Evolutionary conservation across 2,797 vertebrate species (phyloP), one percentile per base, ranked within the genome.

Genomic region (Parotocinclus haroldoi): DNA sequence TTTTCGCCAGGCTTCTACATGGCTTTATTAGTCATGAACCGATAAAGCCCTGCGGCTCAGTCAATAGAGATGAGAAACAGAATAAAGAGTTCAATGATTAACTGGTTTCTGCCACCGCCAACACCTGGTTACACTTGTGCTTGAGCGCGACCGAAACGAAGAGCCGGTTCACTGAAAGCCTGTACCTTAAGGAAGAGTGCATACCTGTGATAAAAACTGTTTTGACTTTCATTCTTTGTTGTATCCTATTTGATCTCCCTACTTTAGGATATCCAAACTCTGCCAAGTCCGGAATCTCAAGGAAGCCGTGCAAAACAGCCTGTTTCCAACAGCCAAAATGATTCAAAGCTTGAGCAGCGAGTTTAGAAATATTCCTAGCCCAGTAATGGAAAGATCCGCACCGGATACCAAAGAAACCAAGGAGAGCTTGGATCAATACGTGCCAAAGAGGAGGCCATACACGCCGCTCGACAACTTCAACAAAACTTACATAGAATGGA

Each of bases 311-410:
- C 76, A 72, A 0, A 67, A 75, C 16, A 76, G 84, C 78, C 81
- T 95, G 77, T 86, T 96, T 77, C 94, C 93, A 0, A 85, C 93
- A 9, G 83, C 87, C 0, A 79, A 88, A 74, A 93, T 93, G 93
- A 66, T 95, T 70, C 78, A 79, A 37, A 80, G 76, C 61, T 52
- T 95, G 80, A 90, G 77, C n/a, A 81, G 69, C 1, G 69, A 88
- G 66, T 92, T 87, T 7, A 90, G 91, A 65, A 52, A 77, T 40
- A 68, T 81, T 58, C 11, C 67, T 77, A 46, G 72, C 48, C 59
- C 48, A 46, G 46, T 39, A 58, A 42, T 70, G 55, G 59, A 71
- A 52, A 71, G 19, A 7, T 58, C 58, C 12, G 1, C 0, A 0
- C 18, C 13, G 68, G 65, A n/a, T 0, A 45, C 10, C 39, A 37